Base-by-base conservation (phyloP, 1,140 invertebrate genomes). In the Popillia japonica region DNA sequence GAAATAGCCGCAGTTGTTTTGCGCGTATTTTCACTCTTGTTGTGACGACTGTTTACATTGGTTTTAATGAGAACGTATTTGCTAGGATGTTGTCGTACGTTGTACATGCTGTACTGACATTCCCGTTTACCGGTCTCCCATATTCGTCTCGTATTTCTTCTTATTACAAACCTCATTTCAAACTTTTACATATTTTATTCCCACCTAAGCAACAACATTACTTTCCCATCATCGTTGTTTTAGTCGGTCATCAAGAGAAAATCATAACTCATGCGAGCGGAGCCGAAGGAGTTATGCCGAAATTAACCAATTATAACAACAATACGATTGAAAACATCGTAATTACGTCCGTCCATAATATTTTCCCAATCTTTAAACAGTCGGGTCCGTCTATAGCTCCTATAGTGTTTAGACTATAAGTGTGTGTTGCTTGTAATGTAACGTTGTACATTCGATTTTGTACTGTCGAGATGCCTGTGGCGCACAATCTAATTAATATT, bases 291-390 rank as follows among this genome's bases (percentile, higher is more conserved):
- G 61, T 10, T 20, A 64, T 27, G 61, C 61, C 61, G 61, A 64
- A 64, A 64, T 64, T 64, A 64, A 64, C 61, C 22, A 64, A 64
- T 64, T 64, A 64, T 20, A 11, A 64, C 61, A 64, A 64, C 61
- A 64, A 64, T 64, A 27, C 61, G 20, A 64, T 64, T 7, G 3
- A 64, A 64, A 22, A 11, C 61, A 10, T 64, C 17, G 23, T 64
- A 64, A 64, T 64, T 64, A 64, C 61, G 20, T 64, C 22, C 17
- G 61, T 9, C 61, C 22, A 22, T 9, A 64, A 27, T 17, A 64
- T 64, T 64, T 64, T 64, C 61, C 11, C 61, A 22, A 23, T 17
- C 17, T 27, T n/a, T 48, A 10, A 4, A 6, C 44, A 10, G 44
- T 48, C 11, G 11, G 17, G n/a, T n/a, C n/a, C n/a, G n/a, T n/a